Evolutionary conservation across 2,113 vertebrate genomes (phyloP).

Genomic region (Taxidea taxus): DNA sequence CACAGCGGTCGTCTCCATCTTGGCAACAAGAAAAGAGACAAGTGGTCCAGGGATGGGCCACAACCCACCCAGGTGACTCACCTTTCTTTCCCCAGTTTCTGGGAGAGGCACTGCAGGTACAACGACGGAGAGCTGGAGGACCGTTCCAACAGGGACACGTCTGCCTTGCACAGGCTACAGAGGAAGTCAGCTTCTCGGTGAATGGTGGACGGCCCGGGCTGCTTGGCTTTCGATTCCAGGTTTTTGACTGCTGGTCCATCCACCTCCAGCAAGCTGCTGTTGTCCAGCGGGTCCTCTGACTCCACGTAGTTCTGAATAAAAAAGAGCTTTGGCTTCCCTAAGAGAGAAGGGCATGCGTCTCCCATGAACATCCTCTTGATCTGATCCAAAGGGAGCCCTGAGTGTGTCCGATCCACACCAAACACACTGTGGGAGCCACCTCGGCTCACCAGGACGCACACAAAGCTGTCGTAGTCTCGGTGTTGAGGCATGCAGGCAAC

Average conservation of each 20-base stretch:
- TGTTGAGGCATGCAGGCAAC: conserved; percentile 75
- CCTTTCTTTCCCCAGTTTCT: conserved; percentile 83
- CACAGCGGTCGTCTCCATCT: neutral
- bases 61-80: conserved; percentile 58
- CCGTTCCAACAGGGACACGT: conserved; percentile 78
- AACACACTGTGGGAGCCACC: conserved; percentile 81
- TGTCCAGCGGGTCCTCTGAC: conserved; percentile 45
- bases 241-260: conserved; percentile 75
- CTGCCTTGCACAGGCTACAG: conserved; percentile 92
- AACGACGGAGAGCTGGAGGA: conserved; percentile 75
- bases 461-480: conserved; percentile 82
- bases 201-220: conserved; percentile 41
- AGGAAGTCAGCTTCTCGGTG: conserved; percentile 91
- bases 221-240: neutral
- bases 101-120: conserved; percentile 86
- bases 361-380: conserved; percentile 86
- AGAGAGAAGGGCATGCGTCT: conserved; percentile 84
- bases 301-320: conserved; percentile 92
- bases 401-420: conserved; percentile 80
- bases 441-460: conserved; percentile 91
- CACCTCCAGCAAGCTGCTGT: conserved; percentile 79
- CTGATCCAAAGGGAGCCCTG: conserved; percentile 80
- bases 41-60: neutral
- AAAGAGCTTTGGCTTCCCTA: conserved; percentile 95
- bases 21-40: neutral